Evolutionary conservation across 2,113 vertebrate species (phyloP).

Genomic region (Chionomys nivalis): DNA sequence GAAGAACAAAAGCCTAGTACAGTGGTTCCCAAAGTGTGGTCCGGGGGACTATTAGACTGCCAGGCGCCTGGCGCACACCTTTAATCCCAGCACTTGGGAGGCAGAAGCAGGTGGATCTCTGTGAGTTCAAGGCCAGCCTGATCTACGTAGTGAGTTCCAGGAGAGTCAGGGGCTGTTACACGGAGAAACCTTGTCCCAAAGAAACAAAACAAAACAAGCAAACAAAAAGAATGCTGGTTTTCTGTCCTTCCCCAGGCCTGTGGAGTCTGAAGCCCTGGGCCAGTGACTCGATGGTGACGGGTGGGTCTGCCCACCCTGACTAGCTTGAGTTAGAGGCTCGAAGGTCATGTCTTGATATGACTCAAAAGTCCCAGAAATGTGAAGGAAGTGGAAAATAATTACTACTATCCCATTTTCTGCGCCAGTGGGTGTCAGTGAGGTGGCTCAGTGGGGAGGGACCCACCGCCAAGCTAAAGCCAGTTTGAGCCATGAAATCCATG

Average conservation of each 20-base stretch:
- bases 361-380: background rate
- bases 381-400: background rate
- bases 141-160: too few relatives aligned
- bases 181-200: too few relatives aligned
- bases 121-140: too few relatives aligned
- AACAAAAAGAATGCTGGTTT: background rate
- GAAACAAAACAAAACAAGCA: too few relatives aligned
- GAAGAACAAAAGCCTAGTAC: background rate
- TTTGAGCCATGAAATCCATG: background rate
- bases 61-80: too few relatives aligned
- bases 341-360: background rate
- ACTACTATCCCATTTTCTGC: too few relatives aligned
- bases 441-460: background rate
- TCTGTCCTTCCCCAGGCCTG: background rate
- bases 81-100: too few relatives aligned
- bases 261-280: background rate
- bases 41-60: background rate
- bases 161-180: too few relatives aligned
- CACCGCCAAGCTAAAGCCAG: background rate
- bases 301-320: background rate
- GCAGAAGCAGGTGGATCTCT: too few relatives aligned
- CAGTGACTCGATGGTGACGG: background rate
- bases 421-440: background rate
- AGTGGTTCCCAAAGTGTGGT: background rate
- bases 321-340: background rate